Base-by-base conservation (phyloP, 2,113 vertebrate genomes). In the Isurus oxyrinchus region DNA sequence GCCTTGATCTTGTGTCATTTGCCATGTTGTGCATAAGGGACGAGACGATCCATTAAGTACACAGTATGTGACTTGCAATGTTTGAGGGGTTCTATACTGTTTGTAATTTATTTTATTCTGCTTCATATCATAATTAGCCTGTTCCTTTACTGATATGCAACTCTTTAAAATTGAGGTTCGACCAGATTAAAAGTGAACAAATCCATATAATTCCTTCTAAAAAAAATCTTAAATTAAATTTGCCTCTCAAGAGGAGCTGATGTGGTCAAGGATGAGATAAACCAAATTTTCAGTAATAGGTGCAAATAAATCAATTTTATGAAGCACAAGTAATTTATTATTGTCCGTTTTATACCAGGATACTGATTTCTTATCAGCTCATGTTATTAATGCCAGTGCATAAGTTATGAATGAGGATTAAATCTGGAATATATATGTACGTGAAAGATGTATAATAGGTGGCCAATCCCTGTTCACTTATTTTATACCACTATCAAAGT, bases 251-350 rank as follows among this genome's bases (percentile, higher is more conserved):
- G 53, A 57, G 53, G 49, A 23, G 53, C 21, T 88, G 25, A 55
- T 88, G 23, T 88, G 8, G 49, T 87, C 23, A 55, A 88, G 2
- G 49, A 88, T 88, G 49, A 11, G 53, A 55, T 25, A 49, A 87
- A 2, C 10, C 40, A n/a, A 40, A 57, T 19, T 93, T 93, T 93
- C 90, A 61, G 57, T 63, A 19, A 57, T 19, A 59, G 0, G 35
- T 93, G 14, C n/a, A 19, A 61, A 40, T n/a, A 93, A 93, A 93
- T 93, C 90, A 91, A 35, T 91, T 66, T 91, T 53, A 31, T n/a
- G 57, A 63, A 59, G 16, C 57, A 93, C 90, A n/a, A 59, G 35
- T 61, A 31, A 93, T 63, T 93, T 63, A 61, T 19, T 19, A 93
- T 61, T 93, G 63, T 59, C 31, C 27, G 16, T 59, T 93, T 35